Percentiles rank a stretch among this genome's conserved stretches.
phyloP scores from a whole-genome alignment of 2,888 invertebrate species.

The Rhogogaster chlorosoma region DNA sequence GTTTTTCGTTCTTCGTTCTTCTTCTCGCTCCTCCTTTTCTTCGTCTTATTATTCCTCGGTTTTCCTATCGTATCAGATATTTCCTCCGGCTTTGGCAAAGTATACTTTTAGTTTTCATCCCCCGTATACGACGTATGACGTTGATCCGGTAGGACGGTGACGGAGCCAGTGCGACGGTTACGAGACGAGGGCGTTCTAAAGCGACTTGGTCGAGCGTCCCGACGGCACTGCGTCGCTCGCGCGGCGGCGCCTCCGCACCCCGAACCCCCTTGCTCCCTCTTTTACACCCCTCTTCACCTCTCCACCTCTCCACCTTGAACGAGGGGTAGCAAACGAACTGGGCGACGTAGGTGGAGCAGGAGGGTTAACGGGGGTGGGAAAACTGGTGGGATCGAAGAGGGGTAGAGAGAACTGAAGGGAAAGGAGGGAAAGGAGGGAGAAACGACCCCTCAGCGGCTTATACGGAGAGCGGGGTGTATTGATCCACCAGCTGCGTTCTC shows the following conservation, averaged over 20 bases:
- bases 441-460: conserved; percentile 50
- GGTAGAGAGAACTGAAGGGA: conserved; percentile 58
- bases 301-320: conserved; percentile 47
- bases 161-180: conserved; percentile 44
- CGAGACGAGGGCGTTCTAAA: conserved; percentile 55
- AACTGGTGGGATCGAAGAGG: conserved; percentile 55
- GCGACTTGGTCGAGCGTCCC: conserved; percentile 74
- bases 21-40: not conserved
- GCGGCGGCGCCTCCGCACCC: conserved; percentile 73
- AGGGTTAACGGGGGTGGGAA: conserved; percentile 40
- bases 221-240: conserved; percentile 76
- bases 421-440: conserved; percentile 60
- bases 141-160: conserved; percentile 48
- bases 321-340: conserved; percentile 44
- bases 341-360: conserved; percentile 47
- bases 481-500: conserved; percentile 75
- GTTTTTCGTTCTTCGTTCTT: too few relatives aligned
- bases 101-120: not conserved
- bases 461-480: conserved; percentile 69
- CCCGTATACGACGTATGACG: conserved; percentile 3
- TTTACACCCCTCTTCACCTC: conserved; percentile 58
- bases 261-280: conserved; percentile 65
- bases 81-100: not conserved
- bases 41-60: not conserved
- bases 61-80: not conserved